Conservation (phyloP, 2,888 invertebrate genomes). For the Agrilus biguttatus region DNA sequence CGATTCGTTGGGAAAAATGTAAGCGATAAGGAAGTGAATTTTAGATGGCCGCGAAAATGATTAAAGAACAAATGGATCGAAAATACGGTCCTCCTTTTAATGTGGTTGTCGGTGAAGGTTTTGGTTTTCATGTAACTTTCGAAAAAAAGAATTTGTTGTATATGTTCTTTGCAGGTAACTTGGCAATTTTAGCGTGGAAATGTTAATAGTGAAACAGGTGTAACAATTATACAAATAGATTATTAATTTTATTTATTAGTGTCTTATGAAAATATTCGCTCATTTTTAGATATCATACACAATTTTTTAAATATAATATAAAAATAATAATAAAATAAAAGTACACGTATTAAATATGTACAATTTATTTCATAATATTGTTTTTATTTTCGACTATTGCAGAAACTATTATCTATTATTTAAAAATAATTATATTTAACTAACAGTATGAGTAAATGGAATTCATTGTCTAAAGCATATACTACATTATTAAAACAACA, state of each 20-base stretch:
- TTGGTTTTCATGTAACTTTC: conserved; percentile 84
- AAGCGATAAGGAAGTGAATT: conserved; percentile 4
- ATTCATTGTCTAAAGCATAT: too few relatives aligned
- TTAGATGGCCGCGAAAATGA: conserved; percentile 77
- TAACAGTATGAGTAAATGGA: too few relatives aligned
- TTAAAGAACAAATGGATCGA: conserved; percentile 91
- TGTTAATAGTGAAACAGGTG: conserved; percentile 40
- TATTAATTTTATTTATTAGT: too few relatives aligned
- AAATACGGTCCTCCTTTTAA: conserved; percentile 92
- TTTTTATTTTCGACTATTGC: not conserved
- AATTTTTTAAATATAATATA: not conserved
- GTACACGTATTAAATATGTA: too few relatives aligned
- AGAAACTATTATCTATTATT: not conserved
- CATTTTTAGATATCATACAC: not conserved
- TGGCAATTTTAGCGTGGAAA: conserved; percentile 82
- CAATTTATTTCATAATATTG: too few relatives aligned
- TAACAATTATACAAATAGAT: not conserved
- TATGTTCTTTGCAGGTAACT: conserved; percentile 83
- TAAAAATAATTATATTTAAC: too few relatives aligned
- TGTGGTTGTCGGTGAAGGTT: conserved; percentile 91
- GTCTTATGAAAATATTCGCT: too few relatives aligned
- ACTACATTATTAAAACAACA: too few relatives aligned
- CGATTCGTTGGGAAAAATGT: conserved; percentile 1
- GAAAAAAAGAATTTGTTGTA: conserved; percentile 78
- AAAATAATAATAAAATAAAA: too few relatives aligned